These are phyloP conservation scores for Hippolais icterina DNA, from an alignment of 2,113 vertebrate species.

Conservation along the genomic window DNA sequence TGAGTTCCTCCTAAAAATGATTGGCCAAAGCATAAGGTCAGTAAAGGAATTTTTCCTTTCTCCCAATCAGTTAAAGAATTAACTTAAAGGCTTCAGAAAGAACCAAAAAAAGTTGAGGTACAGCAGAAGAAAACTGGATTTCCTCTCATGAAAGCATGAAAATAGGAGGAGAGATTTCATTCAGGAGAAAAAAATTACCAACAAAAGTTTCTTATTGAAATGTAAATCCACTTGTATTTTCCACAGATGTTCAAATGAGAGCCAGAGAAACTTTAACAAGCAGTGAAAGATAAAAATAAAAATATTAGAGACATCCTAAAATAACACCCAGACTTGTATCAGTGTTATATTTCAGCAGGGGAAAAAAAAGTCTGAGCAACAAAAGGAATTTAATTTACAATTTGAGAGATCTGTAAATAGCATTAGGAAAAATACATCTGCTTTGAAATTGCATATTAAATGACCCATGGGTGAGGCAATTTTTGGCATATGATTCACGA, in stretches of 20 bases:
- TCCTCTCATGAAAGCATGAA: neutral
- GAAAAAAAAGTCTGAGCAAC: neutral
- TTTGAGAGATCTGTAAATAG: neutral
- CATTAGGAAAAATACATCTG: neutral
- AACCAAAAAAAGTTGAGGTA: neutral
- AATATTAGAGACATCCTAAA: conserved; percentile 22
- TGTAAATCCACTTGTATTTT: conserved; percentile 18
- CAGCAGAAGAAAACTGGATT: neutral
- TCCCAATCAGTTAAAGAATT: neutral
- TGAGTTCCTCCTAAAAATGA: neutral
- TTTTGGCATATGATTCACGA: neutral
- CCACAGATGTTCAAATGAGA: neutral
- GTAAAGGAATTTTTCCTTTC: neutral
- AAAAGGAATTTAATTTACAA: neutral
- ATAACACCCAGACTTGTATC: neutral
- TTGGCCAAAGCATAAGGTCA: neutral
- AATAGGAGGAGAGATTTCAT: neutral
- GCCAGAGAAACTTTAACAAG: neutral
- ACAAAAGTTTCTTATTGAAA: neutral
- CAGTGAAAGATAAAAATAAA: conserved; percentile 17
- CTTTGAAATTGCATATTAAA: neutral
- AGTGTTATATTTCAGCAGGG: neutral
- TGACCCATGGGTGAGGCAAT: neutral
- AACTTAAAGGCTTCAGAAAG: neutral
- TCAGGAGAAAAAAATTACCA: neutral